Conservation (phyloP, 2,113 vertebrate species). For the Mesembrinibis cayennensis region DNA sequence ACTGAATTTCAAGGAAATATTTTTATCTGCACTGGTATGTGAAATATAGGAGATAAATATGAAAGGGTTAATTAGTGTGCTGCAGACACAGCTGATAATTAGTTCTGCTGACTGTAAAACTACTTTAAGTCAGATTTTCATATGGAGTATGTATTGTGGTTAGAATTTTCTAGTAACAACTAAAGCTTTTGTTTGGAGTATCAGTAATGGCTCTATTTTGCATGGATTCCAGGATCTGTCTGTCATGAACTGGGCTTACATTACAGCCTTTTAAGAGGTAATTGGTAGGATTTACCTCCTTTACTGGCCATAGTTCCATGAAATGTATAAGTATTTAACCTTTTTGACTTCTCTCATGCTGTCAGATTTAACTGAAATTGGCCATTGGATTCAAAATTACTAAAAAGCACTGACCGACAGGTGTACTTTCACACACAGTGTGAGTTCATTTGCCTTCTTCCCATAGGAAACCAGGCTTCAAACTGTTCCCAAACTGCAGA, state of each 20-base stretch:
- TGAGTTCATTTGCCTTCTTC: background rate
- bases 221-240: background rate
- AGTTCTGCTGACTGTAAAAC: too few relatives aligned
- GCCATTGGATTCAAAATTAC: background rate
- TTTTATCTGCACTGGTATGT: background rate
- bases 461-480: background rate
- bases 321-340: background rate
- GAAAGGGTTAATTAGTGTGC: background rate
- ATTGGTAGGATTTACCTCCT: background rate
- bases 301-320: background rate
- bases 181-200: background rate
- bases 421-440: rapidly evolving
- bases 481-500: background rate
- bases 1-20: background rate
- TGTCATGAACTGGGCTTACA: background rate
- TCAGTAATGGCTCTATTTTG: background rate
- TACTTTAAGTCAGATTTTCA: background rate
- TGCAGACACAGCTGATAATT: background rate
- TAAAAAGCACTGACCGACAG: background rate
- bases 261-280: background rate
- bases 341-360: background rate
- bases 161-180: rapidly evolving
- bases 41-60: background rate
- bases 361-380: background rate
- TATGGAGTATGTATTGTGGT: background rate